Conservation (phyloP, 2,797 vertebrate species). For the Rhabdomys pumilio region DNA sequence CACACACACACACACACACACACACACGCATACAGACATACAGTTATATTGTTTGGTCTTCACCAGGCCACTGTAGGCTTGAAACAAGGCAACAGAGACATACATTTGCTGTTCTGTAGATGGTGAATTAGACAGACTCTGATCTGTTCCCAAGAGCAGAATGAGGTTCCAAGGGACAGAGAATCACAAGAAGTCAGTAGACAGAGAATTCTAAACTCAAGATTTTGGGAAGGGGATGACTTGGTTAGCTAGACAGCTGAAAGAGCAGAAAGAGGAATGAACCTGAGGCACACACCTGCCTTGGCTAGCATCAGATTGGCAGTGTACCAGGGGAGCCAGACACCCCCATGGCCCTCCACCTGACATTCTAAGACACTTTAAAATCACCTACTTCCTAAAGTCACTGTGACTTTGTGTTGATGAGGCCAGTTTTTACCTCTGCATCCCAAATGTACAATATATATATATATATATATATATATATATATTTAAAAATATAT, state of each 20-base stretch:
- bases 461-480: background rate
- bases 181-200: background rate
- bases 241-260: background rate
- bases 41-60: background rate
- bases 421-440: slow-evolving; percentile 18
- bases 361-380: background rate
- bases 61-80: background rate
- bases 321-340: background rate
- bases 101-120: background rate
- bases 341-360: too few species aligned
- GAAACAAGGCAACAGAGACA: background rate
- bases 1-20: background rate
- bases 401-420: slow-evolving; percentile 16
- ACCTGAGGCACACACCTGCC: background rate
- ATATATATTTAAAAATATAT: background rate
- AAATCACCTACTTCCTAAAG: slow-evolving; percentile 52
- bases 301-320: background rate
- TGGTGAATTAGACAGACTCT: background rate
- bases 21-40: background rate
- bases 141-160: background rate
- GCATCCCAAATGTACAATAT: background rate
- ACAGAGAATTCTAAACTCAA: background rate
- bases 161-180: background rate
- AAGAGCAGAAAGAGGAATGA: background rate
- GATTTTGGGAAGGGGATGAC: background rate